Evolutionary conservation across 1,140 invertebrate species (phyloP).

Genomic region (Penaeus indicus): DNA sequence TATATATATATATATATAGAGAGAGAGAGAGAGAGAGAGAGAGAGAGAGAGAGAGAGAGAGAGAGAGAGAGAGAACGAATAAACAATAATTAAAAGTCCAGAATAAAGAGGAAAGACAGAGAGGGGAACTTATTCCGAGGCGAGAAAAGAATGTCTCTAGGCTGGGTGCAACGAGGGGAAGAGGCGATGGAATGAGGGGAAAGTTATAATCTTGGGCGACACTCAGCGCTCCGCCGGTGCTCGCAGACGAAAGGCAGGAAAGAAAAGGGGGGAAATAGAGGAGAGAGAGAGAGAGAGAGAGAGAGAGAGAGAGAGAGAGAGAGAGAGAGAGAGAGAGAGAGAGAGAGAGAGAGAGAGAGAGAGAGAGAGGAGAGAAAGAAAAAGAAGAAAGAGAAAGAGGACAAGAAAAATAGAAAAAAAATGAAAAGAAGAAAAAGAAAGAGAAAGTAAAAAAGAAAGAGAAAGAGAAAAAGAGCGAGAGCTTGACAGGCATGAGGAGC

Average conservation of each 20-base stretch:
- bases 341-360: neutral
- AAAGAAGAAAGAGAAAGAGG: neutral
- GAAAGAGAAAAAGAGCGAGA: neutral
- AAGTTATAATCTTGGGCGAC: too few relatives aligned
- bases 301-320: neutral
- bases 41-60: slow-evolving; percentile 12
- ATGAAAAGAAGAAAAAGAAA: neutral
- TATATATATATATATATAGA: slow-evolving; percentile 8
- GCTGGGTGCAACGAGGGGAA: too few relatives aligned
- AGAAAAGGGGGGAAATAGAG: neutral
- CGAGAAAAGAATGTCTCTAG: too few relatives aligned
- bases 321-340: neutral
- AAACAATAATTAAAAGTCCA: neutral
- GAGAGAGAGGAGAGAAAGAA: neutral
- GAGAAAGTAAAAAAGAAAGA: neutral
- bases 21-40: slow-evolving; percentile 29
- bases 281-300: neutral
- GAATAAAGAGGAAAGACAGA: neutral
- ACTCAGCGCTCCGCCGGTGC: too few relatives aligned
- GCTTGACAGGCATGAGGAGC: neutral
- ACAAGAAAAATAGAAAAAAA: neutral
- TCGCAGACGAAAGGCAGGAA: too few relatives aligned
- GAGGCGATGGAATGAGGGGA: too few relatives aligned
- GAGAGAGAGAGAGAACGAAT: neutral
- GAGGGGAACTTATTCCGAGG: neutral